phyloP scores from a whole-genome alignment of 1,140 invertebrate genomes.

The Phymorhynchus buccinoides region DNA sequence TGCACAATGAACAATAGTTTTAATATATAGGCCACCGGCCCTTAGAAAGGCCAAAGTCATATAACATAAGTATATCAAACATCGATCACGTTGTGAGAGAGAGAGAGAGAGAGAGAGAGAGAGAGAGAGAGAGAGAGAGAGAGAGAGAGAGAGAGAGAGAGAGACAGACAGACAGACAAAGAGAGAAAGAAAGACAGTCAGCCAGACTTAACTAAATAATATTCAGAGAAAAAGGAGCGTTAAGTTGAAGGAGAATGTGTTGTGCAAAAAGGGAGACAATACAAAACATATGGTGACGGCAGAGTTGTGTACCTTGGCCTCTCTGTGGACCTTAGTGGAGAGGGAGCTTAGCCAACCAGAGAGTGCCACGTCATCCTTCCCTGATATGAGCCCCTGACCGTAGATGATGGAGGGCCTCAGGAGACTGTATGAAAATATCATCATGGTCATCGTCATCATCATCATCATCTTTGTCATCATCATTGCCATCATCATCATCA shows the following conservation, averaged over 20 bases:
- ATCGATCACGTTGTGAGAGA: too few species aligned
- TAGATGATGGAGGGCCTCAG: not conserved
- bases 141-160: not conserved
- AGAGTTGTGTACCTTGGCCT: not conserved
- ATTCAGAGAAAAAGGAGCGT: not conserved
- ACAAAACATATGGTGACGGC: not conserved
- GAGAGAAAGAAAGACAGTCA: conserved; percentile 16
- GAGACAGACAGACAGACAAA: not conserved
- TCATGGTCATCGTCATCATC: conserved; percentile 37
- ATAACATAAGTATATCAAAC: too few species aligned
- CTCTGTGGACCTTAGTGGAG: not conserved
- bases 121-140: not conserved
- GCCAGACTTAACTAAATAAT: not conserved
- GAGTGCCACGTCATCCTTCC: not conserved
- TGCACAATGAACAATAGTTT: too few species aligned
- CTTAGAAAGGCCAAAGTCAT: too few species aligned
- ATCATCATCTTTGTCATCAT: conserved; percentile 44
- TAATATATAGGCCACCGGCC: too few species aligned
- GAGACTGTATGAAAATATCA: not conserved
- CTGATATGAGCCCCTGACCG: not conserved
- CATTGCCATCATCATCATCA: conserved; percentile 34
- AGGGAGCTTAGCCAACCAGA: not conserved
- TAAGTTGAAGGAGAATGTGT: not conserved
- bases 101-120: not conserved
- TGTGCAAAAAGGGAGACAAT: too few species aligned